Percentiles rank a stretch among this genome's conserved stretches.
Conservation (phyloP, 2,888 invertebrate species). For the Eueremaeus valkanovi region DNA sequence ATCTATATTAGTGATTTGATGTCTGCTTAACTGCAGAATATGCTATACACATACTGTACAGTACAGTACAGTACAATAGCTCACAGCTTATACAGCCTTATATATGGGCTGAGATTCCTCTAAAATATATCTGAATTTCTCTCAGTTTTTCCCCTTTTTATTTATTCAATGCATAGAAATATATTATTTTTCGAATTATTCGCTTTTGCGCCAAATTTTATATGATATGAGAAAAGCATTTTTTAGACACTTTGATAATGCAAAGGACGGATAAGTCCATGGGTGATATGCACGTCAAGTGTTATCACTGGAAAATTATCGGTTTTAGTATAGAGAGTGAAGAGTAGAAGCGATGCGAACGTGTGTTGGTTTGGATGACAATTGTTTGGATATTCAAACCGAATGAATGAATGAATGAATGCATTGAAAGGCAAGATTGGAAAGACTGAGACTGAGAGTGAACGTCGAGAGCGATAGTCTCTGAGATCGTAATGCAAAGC, state of each 20-base stretch:
- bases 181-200: slow-evolving; percentile 20
- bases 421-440: not conserved
- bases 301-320: slow-evolving; percentile 31
- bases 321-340: slow-evolving; percentile 3
- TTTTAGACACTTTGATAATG: slow-evolving; percentile 30
- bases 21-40: slow-evolving; percentile 3
- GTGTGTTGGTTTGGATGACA: slow-evolving; percentile 28
- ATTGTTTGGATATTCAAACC: not conserved
- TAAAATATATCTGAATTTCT: not conserved
- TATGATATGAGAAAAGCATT: slow-evolving; percentile 5
- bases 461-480: not conserved
- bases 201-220: not conserved
- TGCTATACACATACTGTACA: not conserved
- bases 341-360: slow-evolving; percentile 18
- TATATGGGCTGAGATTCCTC: not conserved
- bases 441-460: not conserved
- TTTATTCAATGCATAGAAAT: not conserved
- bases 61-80: not conserved
- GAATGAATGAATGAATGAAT: no score
- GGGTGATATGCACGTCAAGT: slow-evolving; percentile 15
- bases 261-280: slow-evolving; percentile 17
- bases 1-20: no score
- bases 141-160: not conserved
- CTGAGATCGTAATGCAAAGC: not conserved
- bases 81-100: not conserved